Evolutionary conservation across 2,888 invertebrate species (phyloP), one percentile per base, ranked within the genome.

Genomic region (Hoplodrina blanda): DNA sequence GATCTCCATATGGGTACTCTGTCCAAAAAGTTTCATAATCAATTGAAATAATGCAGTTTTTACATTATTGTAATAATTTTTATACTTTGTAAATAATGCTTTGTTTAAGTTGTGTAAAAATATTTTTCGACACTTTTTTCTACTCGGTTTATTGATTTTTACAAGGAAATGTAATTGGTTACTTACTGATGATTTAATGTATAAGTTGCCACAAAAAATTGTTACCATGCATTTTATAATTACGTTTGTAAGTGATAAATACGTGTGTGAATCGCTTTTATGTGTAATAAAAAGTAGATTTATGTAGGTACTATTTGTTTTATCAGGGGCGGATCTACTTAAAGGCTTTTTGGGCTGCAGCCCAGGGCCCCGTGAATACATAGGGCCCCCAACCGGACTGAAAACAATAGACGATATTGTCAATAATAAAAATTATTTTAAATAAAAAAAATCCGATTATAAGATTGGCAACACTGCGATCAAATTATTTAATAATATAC

Each of bases 21-120:
- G 49, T 68, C 62, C 67, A 73, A 73, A 62, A 62, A 33, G 37
- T 56, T 67, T 37, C 52, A 53, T 59, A 78, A 55, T 70, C 62
- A 63, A n/a, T 55, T 73, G 15, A 19, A 44, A 60, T 46, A 57
- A 46, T 33, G 4, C 6, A 11, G 11, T 52, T 52, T 33, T 62
- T 46, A 41, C 17, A 11, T 56, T 33, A 15, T 11, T 57, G 46
- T 25, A 54, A 33, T 20, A 2, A 2, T 59, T 73, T 49, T 37
- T 73, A 62, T 50, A 41, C 4, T 54, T 70, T 49, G 15, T 71
- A 41, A 41, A 30, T 57, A 37, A 37, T 20, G 15, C 61, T n/a
- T 41, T 41, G 10, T 41, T 8, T 41, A 41, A 8, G 8, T 41
- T 41, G 41, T 41, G 41, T 41, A 11, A 41, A 41, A 41, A 33